Base-by-base conservation (phyloP, 2,113 vertebrate species). In the Carlito syrichta region DNA sequence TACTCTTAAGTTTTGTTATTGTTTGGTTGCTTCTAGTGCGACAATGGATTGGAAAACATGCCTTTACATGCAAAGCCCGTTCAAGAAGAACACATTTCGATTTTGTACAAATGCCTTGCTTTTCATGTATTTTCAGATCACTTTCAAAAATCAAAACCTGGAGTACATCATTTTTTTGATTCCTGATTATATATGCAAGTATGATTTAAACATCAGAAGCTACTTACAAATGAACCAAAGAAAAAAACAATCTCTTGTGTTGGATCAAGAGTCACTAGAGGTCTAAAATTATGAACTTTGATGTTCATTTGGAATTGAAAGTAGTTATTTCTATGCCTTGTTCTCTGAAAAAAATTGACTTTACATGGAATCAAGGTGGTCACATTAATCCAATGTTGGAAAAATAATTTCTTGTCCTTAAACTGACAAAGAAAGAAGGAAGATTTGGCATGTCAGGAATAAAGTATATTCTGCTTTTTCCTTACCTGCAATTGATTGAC, bases 101-200 rank as follows among this genome's bases (percentile, higher is more conserved):
- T 93, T 97, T 88, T 63, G 48, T 83, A 86, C 83, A 97, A 92
- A 93, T 83, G 68, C n/a, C 66, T 94, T 95, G 78, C 85, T 96
- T 96, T 97, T 86, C 79, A 66, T 60, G 95, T 94, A 82, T 89
- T 94, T 95, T 95, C 38, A 95, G 66, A 68, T 54, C 79, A 95
- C 54, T 83, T 89, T 71, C 9, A 73, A 20, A 50, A 91, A 92
- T 95, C n/a, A 97, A 96, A 88, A 60, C 73, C 40, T 91, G 11
- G 17, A 74, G 32, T 38, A 94, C 17, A 93, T 91, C 94, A 90
- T 30, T 82, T 83, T n/a, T 96, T 77, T 89, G 60, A 92, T 89
- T 96, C 17, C 8, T 92, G 38, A 93, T 92, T 91, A 84, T n/a
- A 92, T n/a, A 78, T 73, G 22, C 62, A 83, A 91, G 66, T 77